Percentiles rank a stretch among this genome's conserved stretches.
phyloP scores from a whole-genome alignment of 2,113 vertebrate genomes.

The Myiopsitta monachus region DNA sequence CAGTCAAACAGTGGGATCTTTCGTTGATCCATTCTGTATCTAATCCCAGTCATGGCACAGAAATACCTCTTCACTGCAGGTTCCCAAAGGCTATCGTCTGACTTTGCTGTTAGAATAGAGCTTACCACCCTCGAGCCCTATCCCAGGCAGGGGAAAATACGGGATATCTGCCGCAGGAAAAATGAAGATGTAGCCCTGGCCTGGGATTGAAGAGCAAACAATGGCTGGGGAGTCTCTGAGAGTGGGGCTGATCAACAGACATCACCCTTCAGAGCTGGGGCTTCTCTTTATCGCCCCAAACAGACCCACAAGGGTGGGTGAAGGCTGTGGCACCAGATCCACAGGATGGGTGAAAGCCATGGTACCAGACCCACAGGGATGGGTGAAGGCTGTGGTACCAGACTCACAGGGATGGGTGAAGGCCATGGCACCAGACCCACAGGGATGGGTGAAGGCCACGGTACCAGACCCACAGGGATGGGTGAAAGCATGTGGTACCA shows the following conservation, averaged over 20 bases:
- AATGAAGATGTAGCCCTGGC: background rate
- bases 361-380: no score
- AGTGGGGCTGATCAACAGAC: background rate
- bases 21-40: conserved; percentile 36
- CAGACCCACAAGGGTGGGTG: background rate
- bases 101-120: conserved; percentile 28
- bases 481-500: no score
- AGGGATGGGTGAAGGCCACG: no score
- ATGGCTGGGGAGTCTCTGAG: background rate
- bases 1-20: background rate
- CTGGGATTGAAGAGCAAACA: background rate
- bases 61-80: conserved; percentile 32
- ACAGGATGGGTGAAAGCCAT: no score
- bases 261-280: background rate
- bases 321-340: background rate
- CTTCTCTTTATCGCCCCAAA: background rate
- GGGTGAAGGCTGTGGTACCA: no score
- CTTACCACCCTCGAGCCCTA: background rate
- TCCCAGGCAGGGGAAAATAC: background rate
- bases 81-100: conserved; percentile 31
- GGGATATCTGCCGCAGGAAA: conserved; percentile 20
- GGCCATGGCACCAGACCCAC: background rate
- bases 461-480: no score
- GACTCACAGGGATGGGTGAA: no score
- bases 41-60: conserved; percentile 39